Conservation (phyloP, 2,113 vertebrate species). For the Vulpes ferrilata region DNA sequence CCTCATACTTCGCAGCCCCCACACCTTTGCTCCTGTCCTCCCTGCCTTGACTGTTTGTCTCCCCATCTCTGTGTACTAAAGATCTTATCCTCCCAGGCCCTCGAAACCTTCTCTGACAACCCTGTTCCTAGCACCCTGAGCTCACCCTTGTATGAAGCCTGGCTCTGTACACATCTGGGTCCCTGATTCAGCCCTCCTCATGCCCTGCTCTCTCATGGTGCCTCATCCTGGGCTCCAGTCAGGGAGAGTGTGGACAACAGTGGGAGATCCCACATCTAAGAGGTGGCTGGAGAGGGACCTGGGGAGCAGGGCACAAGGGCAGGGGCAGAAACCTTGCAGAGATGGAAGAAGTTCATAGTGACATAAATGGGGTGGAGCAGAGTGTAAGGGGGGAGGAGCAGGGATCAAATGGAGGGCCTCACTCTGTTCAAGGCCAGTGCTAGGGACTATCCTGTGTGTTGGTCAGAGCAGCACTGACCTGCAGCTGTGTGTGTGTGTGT, state of each 20-base stretch:
- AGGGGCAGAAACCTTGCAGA: not conserved
- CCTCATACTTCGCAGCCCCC: not conserved
- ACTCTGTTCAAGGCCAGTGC: not conserved
- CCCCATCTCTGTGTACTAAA: not conserved
- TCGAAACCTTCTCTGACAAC: not conserved
- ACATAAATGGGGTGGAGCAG: too few species aligned
- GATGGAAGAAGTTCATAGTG: not conserved
- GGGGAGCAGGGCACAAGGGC: not conserved
- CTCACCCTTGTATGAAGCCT: accelerated
- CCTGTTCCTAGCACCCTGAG: not conserved
- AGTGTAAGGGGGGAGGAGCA: not conserved
- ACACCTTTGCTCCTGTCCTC: not conserved
- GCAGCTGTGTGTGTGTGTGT: not conserved
- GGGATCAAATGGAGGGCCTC: not conserved
- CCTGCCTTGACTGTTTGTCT: not conserved
- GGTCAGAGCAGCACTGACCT: not conserved
- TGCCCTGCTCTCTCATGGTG: not conserved
- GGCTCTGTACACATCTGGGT: not conserved
- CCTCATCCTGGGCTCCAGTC: not conserved
- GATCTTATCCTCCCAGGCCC: not conserved
- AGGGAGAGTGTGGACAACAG: not conserved
- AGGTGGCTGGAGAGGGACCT: not conserved
- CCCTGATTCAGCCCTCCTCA: not conserved
- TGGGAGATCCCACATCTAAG: accelerated
- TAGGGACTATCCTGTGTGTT: not conserved